phyloP scores from a whole-genome alignment of 2,888 invertebrate genomes.

The Eucriotettix oculatus region DNA sequence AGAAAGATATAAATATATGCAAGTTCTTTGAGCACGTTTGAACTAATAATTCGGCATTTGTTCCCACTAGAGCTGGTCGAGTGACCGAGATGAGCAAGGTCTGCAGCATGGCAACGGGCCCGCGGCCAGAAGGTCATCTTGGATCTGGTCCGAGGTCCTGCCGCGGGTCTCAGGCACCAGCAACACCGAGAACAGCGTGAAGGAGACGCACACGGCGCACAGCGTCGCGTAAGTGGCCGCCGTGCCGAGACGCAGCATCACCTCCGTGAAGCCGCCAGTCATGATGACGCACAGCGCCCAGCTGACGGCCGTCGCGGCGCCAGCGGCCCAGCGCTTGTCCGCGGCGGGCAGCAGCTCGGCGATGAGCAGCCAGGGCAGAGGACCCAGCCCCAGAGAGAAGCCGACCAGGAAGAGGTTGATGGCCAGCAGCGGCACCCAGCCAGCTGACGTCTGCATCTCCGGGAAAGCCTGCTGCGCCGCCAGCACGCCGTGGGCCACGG shows the following conservation, averaged over 20 bases:
- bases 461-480: neutral
- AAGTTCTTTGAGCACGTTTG: too few species aligned
- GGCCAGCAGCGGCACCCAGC: conserved; percentile 34
- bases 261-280: conserved; percentile 32
- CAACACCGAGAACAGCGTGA: conserved; percentile 34
- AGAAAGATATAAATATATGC: too few species aligned
- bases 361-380: conserved; percentile 41
- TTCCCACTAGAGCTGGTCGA: neutral
- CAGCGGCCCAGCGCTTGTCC: conserved; percentile 35
- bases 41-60: neutral
- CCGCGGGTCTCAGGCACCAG: conserved; percentile 51
- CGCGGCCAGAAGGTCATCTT: conserved; percentile 4
- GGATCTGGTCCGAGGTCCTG: conserved; percentile 44
- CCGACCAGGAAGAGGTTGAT: conserved; percentile 39
- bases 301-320: conserved; percentile 36
- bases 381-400: conserved; percentile 43
- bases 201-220: conserved; percentile 30
- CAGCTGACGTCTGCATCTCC: neutral
- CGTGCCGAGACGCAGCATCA: conserved; percentile 28
- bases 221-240: conserved; percentile 40
- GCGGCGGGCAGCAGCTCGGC: conserved; percentile 42
- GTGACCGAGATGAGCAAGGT: neutral
- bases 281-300: conserved; percentile 38
- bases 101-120: neutral
- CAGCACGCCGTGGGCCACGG: neutral